Evolutionary conservation across 2,113 vertebrate genomes (phyloP).

Genomic region (Cephalopholis sonnerati): DNA sequence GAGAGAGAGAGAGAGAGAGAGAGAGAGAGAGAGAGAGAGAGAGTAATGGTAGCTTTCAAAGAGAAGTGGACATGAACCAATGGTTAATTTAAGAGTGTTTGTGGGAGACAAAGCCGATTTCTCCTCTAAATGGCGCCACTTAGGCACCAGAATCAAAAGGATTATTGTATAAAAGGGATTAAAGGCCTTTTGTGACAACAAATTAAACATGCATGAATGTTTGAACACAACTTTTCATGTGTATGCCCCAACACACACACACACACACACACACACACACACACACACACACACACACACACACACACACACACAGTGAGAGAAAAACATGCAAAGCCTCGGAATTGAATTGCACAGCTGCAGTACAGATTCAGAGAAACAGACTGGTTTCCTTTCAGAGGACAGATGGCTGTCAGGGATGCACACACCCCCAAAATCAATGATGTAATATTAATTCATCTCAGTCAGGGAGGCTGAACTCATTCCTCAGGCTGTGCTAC

Average conservation of each 20-base stretch:
- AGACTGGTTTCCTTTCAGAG: constrained; percentile 35
- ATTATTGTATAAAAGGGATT: constrained; percentile 60
- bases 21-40: too few relatives aligned
- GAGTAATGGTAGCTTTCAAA: constrained; percentile 23
- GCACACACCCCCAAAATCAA: constrained; percentile 26
- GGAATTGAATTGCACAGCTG: constrained; percentile 33
- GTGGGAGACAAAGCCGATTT: constrained; percentile 53
- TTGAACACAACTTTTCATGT: constrained; percentile 38
- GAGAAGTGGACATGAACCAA: constrained; percentile 37
- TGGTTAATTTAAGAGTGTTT: constrained; percentile 54
- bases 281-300: background rate
- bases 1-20: too few relatives aligned
- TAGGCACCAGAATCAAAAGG: constrained; percentile 58
- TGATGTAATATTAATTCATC: constrained; percentile 21
- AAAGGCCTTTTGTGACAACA: constrained; percentile 60
- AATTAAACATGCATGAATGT: constrained; percentile 60
- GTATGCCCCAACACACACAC: background rate
- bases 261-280: background rate
- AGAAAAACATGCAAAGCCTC: constrained; percentile 9
- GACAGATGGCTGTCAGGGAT: constrained; percentile 53
- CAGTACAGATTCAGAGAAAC: constrained; percentile 29
- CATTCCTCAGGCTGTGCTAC: background rate
- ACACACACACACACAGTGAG: background rate
- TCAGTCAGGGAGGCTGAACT: constrained; percentile 3
- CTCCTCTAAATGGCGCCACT: constrained; percentile 59